Conservation (phyloP, 2,797 vertebrate species). For the Oceanodroma leucorhoa region DNA sequence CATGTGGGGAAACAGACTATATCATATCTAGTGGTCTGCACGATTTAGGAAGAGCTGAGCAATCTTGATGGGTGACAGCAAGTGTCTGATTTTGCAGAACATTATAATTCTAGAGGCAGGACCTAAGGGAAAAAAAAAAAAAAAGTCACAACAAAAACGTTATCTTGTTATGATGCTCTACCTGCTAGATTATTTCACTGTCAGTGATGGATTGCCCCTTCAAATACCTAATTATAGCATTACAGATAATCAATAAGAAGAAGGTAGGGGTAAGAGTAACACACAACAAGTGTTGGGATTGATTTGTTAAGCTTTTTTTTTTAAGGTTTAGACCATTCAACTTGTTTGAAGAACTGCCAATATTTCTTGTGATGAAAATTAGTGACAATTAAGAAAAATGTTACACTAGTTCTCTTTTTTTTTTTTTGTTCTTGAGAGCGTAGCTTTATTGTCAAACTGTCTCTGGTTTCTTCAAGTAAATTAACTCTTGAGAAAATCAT, state of each 20-base stretch:
- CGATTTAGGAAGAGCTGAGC: not conserved
- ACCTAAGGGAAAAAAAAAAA: not conserved
- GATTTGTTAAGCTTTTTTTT: not conserved
- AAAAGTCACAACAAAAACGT: not conserved
- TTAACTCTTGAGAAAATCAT: not conserved
- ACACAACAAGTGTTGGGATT: not conserved
- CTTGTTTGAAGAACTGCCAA: not conserved
- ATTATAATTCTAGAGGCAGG: not conserved
- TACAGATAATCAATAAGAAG: not conserved
- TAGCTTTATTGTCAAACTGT: not conserved
- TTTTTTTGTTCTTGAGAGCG: not conserved
- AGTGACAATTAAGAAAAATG: not conserved
- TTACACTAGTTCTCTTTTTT: not conserved
- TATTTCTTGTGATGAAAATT: not conserved
- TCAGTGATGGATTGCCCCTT: not conserved
- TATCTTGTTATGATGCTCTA: not conserved
- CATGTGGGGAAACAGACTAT: not conserved
- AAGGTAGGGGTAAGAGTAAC: not conserved
- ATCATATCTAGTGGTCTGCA: not conserved
- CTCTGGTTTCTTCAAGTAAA: not conserved
- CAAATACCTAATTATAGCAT: not conserved
- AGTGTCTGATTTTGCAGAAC: not conserved
- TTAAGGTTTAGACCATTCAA: not conserved
- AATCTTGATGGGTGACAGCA: not conserved
- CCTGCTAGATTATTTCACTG: not conserved